Percentiles rank a stretch among this genome's conserved stretches.
Evolutionary conservation across 2,797 vertebrate species (phyloP).

Genomic region (Enteromius thamalakanensis): DNA sequence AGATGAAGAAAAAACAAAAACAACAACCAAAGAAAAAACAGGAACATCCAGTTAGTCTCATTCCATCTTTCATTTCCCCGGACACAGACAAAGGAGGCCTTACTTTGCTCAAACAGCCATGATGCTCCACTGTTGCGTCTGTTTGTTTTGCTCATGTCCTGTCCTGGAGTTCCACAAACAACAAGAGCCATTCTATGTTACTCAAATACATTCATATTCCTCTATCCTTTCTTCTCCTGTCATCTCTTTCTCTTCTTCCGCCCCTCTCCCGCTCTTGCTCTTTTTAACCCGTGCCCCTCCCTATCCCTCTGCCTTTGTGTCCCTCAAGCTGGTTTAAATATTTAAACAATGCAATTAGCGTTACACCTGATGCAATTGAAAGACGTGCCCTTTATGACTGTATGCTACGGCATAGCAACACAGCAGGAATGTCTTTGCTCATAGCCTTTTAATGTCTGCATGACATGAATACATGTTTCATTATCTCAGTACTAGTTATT

Average conservation of each 20-base stretch:
- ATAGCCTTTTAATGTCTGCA: conserved; percentile 17
- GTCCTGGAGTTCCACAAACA: conserved; percentile 32
- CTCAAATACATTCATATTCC: conserved; percentile 32
- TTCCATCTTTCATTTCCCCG: conserved; percentile 24
- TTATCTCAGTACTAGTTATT: conserved; percentile 7
- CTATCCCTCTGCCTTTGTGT: conserved; percentile 23
- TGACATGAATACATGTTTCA: conserved; percentile 22
- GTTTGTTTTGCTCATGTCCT: conserved; percentile 37
- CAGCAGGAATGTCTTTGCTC: conserved; percentile 39
- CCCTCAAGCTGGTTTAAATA: conserved; percentile 61
- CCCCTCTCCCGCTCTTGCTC: conserved; percentile 25
- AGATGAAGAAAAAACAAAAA: conserved; percentile 22
- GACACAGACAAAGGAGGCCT: conserved; percentile 38
- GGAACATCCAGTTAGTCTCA: conserved; percentile 48
- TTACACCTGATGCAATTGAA: conserved; percentile 65
- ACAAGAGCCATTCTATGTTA: conserved; percentile 49
- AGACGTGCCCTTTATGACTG: conserved; percentile 48
- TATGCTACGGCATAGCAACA: conserved; percentile 25
- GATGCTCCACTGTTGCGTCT: conserved; percentile 20
- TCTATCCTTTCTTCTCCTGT: conserved; percentile 26
- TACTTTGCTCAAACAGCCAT: conserved; percentile 40
- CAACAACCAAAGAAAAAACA: neutral
- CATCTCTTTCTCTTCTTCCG: conserved; percentile 22
- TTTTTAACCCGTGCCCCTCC: conserved; percentile 39
- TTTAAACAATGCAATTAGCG: conserved; percentile 72